Base-by-base conservation (phyloP, 2,797 vertebrate species). In the Clarias laeviceps region DNA sequence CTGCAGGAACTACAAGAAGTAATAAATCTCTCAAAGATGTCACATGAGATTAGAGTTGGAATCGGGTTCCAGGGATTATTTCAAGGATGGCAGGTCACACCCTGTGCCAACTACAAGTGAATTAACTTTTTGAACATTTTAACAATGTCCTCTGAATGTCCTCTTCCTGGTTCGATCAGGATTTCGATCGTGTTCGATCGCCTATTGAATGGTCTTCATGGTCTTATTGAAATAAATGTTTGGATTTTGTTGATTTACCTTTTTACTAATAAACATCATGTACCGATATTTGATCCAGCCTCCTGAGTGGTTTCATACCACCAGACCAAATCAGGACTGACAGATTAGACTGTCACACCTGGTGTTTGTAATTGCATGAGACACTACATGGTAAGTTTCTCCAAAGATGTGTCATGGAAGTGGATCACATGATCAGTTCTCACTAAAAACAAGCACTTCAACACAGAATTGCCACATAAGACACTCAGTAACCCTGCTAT, bases 291-390 rank as follows among this genome's bases (percentile, higher is more conserved):
- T 65, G 62, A 18, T 50, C 40, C 18, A 29, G 79, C 62, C 8
- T 32, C 62, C n/a, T 54, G 27, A 66, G 24, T 50, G 79, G 62
- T 20, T 80, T 80, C 27, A 50, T 32, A 62, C 37, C 61, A 65
- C n/a, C 62, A 50, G 37, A 80, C 66, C 79, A 65, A 80, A 80
- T 65, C 79, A 80, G 27, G n/a, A 80, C 79, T 66, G 79, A 66
- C 79, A 54, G 79, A 80, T 66, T 80, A 80, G 62, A 32, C 79
- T 65, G 40, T 80, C 62, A 80, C 62, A 80, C 79, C 40, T 66
- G 62, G 37, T 80, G 54, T 50, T 80, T 65, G 17, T 80, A 80
- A 80, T 80, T 80, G 40, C 61, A 80, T 80, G 50, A 65, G 61
- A 80, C 79, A 65, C 17, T 50, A 80, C 62, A 66, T 80, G 79